Base-by-base conservation (phyloP, 2,797 vertebrate species). In the Bradypodion pumilum region DNA sequence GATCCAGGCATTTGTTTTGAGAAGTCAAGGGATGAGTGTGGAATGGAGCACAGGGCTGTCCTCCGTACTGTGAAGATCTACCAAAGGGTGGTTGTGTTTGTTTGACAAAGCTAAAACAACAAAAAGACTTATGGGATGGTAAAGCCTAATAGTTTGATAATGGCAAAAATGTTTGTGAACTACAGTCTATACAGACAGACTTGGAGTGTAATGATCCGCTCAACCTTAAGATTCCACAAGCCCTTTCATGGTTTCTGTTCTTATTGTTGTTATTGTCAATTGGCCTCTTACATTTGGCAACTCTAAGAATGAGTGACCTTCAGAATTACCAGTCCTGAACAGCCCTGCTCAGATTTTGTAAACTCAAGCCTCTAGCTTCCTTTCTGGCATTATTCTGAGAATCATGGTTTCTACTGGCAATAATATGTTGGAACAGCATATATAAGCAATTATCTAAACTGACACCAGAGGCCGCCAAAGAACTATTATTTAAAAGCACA, bases 391-490 rank as follows among this genome's bases (percentile, higher is more conserved):
- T n/a, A n/a, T n/a, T n/a, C n/a, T n/a, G n/a, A n/a, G n/a, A n/a
- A n/a, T n/a, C 27, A n/a, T n/a, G 5, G 23, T 19, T 7, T 9
- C 78, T 40, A 40, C 1, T n/a, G 78, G 15, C 8, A 75, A 74
- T 12, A 62, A 21, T 21, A 52, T 42, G 21, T 49, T 78, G 42
- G 81, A 69, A 25, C 5, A 78, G 60, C 32, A 32, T 1, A 0
- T 16, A 42, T 63, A 4, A 63, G 63, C 29, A 44, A 21, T 59
- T 85, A 49, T 6, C 62, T 8, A 0, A 1, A 25, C 5, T 13
- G 32, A 76, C 81, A 79, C 6, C 42, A 80, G 85, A 87, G 81
- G 87, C 72, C 84, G 82, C 69, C 62, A 76, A 78, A 83, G 79
- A 79, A 70, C 59, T 80, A 73, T 49, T 82, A 70, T 35, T 63